Percentiles rank a stretch among this genome's conserved stretches.
These are phyloP conservation scores for Schizopygopsis pylzovi DNA, from an alignment of 2,797 vertebrate species.

Conservation along the genomic window DNA sequence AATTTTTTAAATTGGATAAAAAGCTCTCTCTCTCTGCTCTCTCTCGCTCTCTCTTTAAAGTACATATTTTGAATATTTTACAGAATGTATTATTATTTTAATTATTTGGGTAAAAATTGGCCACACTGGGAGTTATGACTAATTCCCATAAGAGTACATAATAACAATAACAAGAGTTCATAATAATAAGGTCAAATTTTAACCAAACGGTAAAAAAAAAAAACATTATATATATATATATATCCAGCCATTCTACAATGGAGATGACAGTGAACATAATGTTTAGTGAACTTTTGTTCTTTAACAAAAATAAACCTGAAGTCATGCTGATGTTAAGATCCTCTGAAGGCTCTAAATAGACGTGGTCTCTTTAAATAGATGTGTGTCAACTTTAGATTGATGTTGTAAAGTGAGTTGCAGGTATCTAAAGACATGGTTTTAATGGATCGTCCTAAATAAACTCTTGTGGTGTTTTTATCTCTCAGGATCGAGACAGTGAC, in stretches of 20 bases:
- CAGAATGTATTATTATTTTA: neutral
- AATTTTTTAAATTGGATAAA: too few species aligned
- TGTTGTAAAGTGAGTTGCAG: slow-evolving; percentile 17
- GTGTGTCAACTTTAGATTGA: neutral
- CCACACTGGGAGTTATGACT: neutral
- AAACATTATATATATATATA: neutral
- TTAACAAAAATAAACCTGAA: slow-evolving; percentile 2
- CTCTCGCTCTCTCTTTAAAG: too few species aligned
- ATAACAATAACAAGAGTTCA: neutral
- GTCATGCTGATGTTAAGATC: neutral
- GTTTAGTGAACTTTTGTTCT: slow-evolving; percentile 15
- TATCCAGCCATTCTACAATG: neutral
- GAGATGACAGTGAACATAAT: neutral
- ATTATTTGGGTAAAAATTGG: neutral
- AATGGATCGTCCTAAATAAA: slow-evolving; percentile 6
- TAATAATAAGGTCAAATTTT: neutral
- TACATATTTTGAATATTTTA: too few species aligned
- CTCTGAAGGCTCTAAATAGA: slow-evolving; percentile 52
- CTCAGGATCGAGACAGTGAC: slow-evolving; percentile 71
- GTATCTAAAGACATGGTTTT: slow-evolving; percentile 3
- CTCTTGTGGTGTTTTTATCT: slow-evolving; percentile 32
- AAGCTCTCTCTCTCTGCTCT: too few species aligned
- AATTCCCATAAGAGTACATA: neutral
- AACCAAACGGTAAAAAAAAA: neutral
- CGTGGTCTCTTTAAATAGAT: slow-evolving; percentile 50